Percentiles rank a stretch among this genome's conserved stretches.
Conservation (phyloP, 2,113 vertebrate genomes). For the Daboia siamensis region DNA sequence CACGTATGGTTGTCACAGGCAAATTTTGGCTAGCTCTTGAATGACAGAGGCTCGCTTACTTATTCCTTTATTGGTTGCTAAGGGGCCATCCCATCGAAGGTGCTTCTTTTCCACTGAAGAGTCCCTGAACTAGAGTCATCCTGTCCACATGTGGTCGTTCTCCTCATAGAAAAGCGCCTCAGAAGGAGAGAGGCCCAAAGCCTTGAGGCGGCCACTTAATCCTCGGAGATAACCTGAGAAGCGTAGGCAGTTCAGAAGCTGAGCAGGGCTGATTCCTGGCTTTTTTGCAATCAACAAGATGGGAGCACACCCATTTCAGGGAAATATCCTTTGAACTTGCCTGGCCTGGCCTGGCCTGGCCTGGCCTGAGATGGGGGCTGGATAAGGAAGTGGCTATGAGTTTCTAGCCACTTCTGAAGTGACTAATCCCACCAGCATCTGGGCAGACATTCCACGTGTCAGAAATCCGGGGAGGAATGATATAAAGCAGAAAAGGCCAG, state of each 20-base stretch:
- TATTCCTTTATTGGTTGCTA: not conserved
- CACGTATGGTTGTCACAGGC: not conserved
- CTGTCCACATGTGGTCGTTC: not conserved
- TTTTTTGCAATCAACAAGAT: not conserved
- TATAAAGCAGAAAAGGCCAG: not conserved
- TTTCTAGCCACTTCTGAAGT: not conserved
- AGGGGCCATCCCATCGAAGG: not conserved
- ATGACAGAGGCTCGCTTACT: not conserved
- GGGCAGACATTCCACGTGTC: not conserved
- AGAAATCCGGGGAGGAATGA: not conserved
- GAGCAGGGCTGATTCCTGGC: not conserved
- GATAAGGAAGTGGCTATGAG: not conserved
- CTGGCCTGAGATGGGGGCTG: not conserved
- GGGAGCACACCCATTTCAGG: not conserved
- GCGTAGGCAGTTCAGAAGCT: not conserved
- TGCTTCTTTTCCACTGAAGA: not conserved
- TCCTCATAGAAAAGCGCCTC: not conserved
- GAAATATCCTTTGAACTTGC: not conserved
- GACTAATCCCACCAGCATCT: slow-evolving; percentile 16
- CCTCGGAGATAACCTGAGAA: not conserved
- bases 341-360: not conserved
- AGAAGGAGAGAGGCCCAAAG: not conserved
- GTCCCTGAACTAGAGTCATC: not conserved
- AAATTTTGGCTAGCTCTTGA: not conserved
- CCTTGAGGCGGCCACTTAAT: no score